These are phyloP conservation scores for Lamprologus tigripictilis DNA, from an alignment of 2,113 vertebrate species.

Conservation along the genomic window DNA sequence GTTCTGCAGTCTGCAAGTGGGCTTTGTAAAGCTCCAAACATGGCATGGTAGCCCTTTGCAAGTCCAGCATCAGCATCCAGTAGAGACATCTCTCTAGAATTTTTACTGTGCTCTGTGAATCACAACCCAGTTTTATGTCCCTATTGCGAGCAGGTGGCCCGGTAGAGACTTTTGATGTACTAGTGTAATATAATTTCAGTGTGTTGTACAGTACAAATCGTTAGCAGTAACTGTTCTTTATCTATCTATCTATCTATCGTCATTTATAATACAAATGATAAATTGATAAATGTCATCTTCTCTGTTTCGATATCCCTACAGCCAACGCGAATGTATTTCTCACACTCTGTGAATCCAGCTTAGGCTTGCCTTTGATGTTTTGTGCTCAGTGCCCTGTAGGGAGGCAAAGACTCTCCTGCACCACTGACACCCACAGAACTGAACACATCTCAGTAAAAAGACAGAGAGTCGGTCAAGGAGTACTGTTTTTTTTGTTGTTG, in stretches of 20 bases:
- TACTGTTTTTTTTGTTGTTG: neutral
- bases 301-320: neutral
- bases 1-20: neutral
- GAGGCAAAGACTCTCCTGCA: neutral
- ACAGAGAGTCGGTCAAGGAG: neutral
- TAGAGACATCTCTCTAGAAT: neutral
- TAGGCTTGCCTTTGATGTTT: constrained; percentile 32
- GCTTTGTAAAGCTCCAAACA: neutral
- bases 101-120: constrained; percentile 18
- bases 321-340: neutral
- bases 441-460: neutral
- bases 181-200: constrained; percentile 22
- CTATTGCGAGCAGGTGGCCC: neutral
- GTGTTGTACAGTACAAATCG: neutral
- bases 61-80: constrained; percentile 1
- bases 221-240: neutral
- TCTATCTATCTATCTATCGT: neutral
- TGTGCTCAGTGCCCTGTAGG: neutral
- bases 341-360: neutral
- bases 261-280: neutral
- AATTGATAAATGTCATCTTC: neutral
- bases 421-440: neutral
- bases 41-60: neutral
- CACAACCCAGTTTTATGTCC: constrained; percentile 16
- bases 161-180: constrained; percentile 21